Evolutionary conservation across 2,113 vertebrate species (phyloP), one percentile per base, ranked within the genome.

Genomic region (Alces alces): DNA sequence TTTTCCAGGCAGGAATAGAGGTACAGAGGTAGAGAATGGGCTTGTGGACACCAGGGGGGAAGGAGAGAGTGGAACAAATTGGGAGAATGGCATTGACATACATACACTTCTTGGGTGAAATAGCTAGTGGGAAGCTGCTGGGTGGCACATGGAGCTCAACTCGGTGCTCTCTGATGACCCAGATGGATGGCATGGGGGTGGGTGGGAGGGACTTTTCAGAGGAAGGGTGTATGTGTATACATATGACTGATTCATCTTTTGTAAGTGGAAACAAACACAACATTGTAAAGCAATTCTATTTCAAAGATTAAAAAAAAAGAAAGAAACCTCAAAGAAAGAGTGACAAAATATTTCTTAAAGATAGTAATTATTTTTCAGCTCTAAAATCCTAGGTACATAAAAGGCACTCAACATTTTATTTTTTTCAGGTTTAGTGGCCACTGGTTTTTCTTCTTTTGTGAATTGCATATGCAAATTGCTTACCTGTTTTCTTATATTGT

Each of bases 371-470:
- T 78, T 98, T 96, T 94, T 96, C 54, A 92, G 23, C 58, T 97
- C 30, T 86, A 58, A 79, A 82, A 91, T 66, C n/a, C 43, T 50
- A 66, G 55, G 21, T 27, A 80, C 92, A 15, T 55, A 64, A 89
- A 70, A 89, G 39, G 66, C 17, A 89, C 1, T 94, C 43, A 66
- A 13, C 21, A 14, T 73, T 66, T 79, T 85, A 25, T 14, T 57
- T 85, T 28, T 79, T 79, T 78, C 33, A 28, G 8, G 23, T 91
- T 95, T 83, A 89, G 45, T 82, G n/a, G 10, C 43, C 55, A 47
- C 79, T 58, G 25, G 73, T 78, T 66, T 88, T 94, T 92, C 30
- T 95, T 94, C 21, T 94, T 84, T 92, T 91, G n/a, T 88, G 66
- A 94, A 57, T 47, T 33, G 10, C 2, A 27, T 60, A 21, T 94